A percentile compares a stretch with the other conserved stretches of the same genome.
These are phyloP conservation scores for Oplegnathus fasciatus DNA, from an alignment of 2,113 vertebrate genomes.

Conservation along the genomic window DNA sequence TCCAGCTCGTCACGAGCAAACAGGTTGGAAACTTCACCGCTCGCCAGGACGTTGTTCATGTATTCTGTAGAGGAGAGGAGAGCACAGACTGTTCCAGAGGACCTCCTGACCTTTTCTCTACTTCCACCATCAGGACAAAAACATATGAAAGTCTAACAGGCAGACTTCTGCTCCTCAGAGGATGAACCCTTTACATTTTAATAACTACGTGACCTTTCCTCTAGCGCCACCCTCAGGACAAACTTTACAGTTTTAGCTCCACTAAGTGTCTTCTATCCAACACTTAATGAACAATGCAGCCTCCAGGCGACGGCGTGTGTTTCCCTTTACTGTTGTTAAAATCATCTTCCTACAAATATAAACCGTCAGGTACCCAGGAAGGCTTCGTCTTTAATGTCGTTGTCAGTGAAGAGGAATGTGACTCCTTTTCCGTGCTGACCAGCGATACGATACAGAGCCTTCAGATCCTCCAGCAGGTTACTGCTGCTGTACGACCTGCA, in stretches of 20 bases:
- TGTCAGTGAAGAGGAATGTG: conserved; percentile 90
- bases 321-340: no score
- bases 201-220: no score
- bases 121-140: not conserved
- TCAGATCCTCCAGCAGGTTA: conserved; percentile 90
- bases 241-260: no score
- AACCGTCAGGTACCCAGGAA: conserved; percentile 79
- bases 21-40: conserved; percentile 89
- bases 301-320: no score
- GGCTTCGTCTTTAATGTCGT: conserved; percentile 89
- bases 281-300: no score
- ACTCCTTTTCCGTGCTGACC: conserved; percentile 87
- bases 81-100: not conserved
- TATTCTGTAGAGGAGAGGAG: conserved; percentile 80
- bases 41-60: conserved; percentile 90
- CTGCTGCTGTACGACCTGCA: conserved; percentile 85
- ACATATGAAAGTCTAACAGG: not conserved
- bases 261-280: no score
- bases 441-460: conserved; percentile 86
- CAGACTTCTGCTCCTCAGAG: no score
- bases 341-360: not conserved
- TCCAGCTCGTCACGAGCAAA: conserved; percentile 88
- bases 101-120: not conserved
- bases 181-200: no score
- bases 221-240: no score